Evolutionary conservation across 2,888 invertebrate species (phyloP).

Genomic region (Calephelis perditalis): DNA sequence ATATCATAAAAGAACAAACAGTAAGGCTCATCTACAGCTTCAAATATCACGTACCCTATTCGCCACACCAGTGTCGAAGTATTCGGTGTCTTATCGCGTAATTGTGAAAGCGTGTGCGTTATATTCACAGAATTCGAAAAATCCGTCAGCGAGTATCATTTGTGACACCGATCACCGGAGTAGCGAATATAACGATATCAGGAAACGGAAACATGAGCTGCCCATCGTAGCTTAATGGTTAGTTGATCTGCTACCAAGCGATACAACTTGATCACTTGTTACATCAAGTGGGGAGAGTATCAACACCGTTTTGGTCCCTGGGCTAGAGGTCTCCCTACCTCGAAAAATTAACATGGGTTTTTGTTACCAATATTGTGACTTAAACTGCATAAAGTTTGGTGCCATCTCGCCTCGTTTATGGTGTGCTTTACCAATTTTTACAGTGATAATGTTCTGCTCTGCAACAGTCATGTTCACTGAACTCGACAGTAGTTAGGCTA

Average conservation of each 20-base stretch:
- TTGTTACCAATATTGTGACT: too few species aligned
- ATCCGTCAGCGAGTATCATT: conserved; percentile 36
- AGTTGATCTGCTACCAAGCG: conserved; percentile 12
- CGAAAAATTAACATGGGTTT: too few species aligned
- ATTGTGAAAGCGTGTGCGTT: conserved; percentile 24
- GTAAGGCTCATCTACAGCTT: conserved; percentile 1
- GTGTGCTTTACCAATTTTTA: too few species aligned
- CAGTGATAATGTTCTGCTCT: too few species aligned
- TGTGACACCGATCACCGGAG: conserved; percentile 30
- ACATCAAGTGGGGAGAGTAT: too few species aligned
- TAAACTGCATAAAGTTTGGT: too few species aligned
- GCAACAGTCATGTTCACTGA: too few species aligned
- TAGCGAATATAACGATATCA: conserved; percentile 38
- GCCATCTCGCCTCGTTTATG: too few species aligned
- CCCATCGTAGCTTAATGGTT: conserved; percentile 28
- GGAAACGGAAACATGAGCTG: conserved; percentile 38
- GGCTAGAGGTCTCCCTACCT: too few species aligned
- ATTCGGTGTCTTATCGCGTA: conserved; percentile 21
- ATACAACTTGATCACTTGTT: background rate
- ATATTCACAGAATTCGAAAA: conserved; percentile 38
- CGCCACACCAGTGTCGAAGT: conserved; percentile 1
- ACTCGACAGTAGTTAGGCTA: too few species aligned
- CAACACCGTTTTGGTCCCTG: too few species aligned
- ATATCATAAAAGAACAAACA: too few species aligned
- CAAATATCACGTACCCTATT: background rate